phyloP scores from a whole-genome alignment of 2,797 vertebrate genomes.

The Neoniphon sammara region DNA sequence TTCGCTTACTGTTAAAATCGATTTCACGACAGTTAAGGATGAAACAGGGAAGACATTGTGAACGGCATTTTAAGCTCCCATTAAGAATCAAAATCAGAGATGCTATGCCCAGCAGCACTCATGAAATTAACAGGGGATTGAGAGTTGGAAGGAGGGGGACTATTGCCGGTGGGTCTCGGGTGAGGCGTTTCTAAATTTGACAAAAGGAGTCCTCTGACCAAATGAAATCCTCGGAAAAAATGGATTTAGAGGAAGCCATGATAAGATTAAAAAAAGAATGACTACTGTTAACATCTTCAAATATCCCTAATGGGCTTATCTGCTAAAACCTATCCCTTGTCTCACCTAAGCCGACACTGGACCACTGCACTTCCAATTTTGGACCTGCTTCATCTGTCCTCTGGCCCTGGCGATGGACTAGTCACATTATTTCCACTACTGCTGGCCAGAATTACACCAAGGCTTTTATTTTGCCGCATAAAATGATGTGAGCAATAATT shows the following conservation, averaged over 20 bases:
- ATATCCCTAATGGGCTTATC: not conserved
- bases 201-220: no score
- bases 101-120: not conserved
- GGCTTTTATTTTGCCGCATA: no score
- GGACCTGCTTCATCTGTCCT: no score
- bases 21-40: conserved; percentile 42
- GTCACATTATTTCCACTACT: no score
- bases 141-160: not conserved
- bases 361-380: no score
- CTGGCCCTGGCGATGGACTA: no score
- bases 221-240: no score
- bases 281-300: no score
- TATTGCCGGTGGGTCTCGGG: not conserved
- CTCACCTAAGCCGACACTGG: not conserved
- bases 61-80: conserved; percentile 12
- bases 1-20: conserved; percentile 33
- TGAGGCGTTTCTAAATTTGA: no score
- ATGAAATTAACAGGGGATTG: not conserved
- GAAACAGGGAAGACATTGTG: conserved; percentile 7
- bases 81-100: conserved; percentile 1
- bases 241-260: not conserved
- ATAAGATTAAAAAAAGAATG: no score
- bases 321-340: not conserved
- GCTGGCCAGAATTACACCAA: no score
- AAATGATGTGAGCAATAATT: no score